Evolutionary conservation across 2,113 vertebrate species (phyloP), one percentile per base, ranked within the genome.

Genomic region (Platanista minor): DNA sequence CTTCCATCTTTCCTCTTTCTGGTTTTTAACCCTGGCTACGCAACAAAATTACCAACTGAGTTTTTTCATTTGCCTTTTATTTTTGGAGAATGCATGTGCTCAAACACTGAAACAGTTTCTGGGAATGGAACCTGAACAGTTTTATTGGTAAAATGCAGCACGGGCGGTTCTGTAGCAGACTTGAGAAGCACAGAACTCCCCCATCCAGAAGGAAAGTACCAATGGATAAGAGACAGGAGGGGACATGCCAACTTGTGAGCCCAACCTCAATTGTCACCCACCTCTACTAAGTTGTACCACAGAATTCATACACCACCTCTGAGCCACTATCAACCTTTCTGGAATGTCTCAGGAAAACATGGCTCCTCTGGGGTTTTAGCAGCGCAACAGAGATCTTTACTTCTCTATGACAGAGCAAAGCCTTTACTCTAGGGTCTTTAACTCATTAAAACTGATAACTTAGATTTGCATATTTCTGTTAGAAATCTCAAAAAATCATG

Each of bases 401-500:
- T 71, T 87, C 33, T 54, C 41, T 62, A 11, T 39, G 6, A 31
- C 4, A 66, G 13, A 59, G 10, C 23, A 33, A 8, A 71, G 1
- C 84, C 12, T 57, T 85, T 72, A 87, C 31, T 75, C 4, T 14
- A 83, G 21, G 39, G 31, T 61, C 10, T 57, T 67, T 64, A 78
- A 72, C 36, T 72, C 29, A 14, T 59, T 78, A 75, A 90, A 94
- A 59, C 12, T 59, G 4, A 66, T 87, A 87, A 1, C 41, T 83
- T 74, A 49, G 1, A 74, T 92, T 80, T 61, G 6, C 6, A 43
- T 78, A 46, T 91, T 67, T 87, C 49, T 82, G 8, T 87, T 71
- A 21, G 15, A 81, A 86, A 90, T 81, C 54, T 95, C 54, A 96
- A 64, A 87, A 87, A 91, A 27, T 62, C 23, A 94, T n/a, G 20